Evolutionary conservation across 2,113 vertebrate genomes (phyloP).

Genomic region (Aythya baeri): DNA sequence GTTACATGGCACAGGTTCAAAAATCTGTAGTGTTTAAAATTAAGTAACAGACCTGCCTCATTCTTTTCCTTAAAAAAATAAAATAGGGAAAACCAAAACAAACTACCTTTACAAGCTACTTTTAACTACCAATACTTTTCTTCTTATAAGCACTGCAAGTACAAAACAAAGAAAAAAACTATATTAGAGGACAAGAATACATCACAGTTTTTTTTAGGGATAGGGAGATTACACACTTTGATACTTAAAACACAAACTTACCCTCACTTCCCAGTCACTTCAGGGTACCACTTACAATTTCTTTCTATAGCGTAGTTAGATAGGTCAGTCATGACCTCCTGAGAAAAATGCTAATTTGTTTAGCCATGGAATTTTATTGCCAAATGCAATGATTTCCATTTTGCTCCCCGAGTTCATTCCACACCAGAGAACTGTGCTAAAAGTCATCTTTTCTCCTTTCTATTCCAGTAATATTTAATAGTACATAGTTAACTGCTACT

Average conservation of each 20-base stretch:
- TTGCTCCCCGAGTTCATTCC: not conserved
- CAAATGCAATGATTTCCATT: not conserved
- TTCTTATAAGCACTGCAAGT: not conserved
- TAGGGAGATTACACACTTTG: not conserved
- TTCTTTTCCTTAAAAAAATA: not conserved
- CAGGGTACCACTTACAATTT: not conserved
- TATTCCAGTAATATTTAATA: not conserved
- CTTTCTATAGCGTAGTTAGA: not conserved
- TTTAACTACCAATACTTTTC: not conserved
- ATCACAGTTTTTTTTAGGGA: not conserved
- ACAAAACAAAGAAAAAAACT: not conserved
- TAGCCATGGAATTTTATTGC: fast-evolving
- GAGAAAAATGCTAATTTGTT: not conserved
- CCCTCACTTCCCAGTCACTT: not conserved
- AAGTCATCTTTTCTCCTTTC: not conserved
- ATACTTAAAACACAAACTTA: not conserved
- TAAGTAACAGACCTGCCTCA: not conserved
- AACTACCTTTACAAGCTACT: not conserved
- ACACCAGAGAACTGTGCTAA: not conserved
- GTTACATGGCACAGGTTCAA: not conserved
- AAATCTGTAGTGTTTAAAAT: not conserved
- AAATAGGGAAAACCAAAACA: not conserved
- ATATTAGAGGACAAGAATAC: not conserved
- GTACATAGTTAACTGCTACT: not conserved
- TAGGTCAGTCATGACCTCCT: not conserved